Percentiles rank a stretch among this genome's conserved stretches.
Conservation (phyloP, 53 echinoderm and acorn worm species). For the Arbacia lixula region DNA sequence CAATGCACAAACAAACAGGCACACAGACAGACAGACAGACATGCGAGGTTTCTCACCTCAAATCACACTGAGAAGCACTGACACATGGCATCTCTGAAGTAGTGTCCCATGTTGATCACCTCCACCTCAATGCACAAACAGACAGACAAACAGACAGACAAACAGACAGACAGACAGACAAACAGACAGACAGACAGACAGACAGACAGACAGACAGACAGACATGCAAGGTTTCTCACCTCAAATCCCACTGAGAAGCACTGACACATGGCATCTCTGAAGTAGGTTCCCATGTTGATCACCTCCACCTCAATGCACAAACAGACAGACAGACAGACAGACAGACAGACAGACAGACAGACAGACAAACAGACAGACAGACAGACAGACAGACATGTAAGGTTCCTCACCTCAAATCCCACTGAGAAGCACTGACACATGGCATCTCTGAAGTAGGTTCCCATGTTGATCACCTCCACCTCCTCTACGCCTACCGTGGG, state of each 20-base stretch:
- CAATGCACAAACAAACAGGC: no score
- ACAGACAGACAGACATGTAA: not conserved
- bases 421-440: constrained; percentile 90
- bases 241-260: constrained; percentile 94
- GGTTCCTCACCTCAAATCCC: constrained; percentile 83
- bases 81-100: no score
- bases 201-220: no score
- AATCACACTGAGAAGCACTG: no score
- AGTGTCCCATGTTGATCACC: no score
- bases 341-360: not conserved
- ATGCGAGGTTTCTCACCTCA: no score
- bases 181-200: no score
- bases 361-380: not conserved
- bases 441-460: constrained; percentile 74
- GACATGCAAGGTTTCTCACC: constrained; percentile 70
- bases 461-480: constrained; percentile 64
- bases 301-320: not conserved
- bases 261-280: constrained; percentile 82
- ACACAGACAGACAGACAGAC: no score
- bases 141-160: no score
- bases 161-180: no score
- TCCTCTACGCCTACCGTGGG: constrained; percentile 70
- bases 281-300: constrained; percentile 63
- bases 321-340: not conserved
- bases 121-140: no score